Conservation (phyloP, 2,888 invertebrate genomes). For the Neoitamus cyanurus region DNA sequence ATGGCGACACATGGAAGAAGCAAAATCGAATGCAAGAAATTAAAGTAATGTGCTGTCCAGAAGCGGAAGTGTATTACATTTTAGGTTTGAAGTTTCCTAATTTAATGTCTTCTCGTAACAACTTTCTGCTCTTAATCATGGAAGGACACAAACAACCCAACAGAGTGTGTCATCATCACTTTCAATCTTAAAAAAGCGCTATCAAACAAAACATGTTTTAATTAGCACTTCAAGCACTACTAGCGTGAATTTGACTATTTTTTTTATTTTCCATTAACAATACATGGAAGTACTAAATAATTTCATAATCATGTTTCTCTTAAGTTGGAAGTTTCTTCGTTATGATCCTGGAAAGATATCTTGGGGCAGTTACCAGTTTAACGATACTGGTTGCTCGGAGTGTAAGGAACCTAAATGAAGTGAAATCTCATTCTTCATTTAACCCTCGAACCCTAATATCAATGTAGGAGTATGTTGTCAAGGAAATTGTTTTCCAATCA, state of each 20-base stretch:
- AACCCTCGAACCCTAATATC: too few relatives aligned
- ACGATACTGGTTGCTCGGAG: too few relatives aligned
- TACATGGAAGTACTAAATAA: neutral
- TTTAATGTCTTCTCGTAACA: neutral
- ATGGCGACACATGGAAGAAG: neutral
- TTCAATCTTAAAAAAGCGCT: neutral
- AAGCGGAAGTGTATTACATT: slow-evolving; percentile 1
- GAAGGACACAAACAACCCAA: neutral
- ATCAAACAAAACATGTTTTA: neutral
- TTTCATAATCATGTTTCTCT: too few relatives aligned
- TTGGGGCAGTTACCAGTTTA: too few relatives aligned
- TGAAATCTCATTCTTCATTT: too few relatives aligned
- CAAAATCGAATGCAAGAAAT: neutral
- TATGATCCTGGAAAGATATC: too few relatives aligned
- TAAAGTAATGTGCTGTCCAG: neutral
- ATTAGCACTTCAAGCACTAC: neutral
- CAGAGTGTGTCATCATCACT: neutral
- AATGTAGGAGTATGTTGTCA: too few relatives aligned
- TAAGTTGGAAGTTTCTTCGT: too few relatives aligned
- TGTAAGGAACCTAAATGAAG: too few relatives aligned
- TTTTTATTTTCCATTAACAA: neutral
- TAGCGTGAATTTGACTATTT: neutral
- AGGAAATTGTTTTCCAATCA: too few relatives aligned
- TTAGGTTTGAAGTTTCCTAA: neutral
- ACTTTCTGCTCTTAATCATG: neutral